These are phyloP conservation scores for Yponomeuta malinellus DNA, from an alignment of 2,888 invertebrate species.

Conservation along the genomic window DNA sequence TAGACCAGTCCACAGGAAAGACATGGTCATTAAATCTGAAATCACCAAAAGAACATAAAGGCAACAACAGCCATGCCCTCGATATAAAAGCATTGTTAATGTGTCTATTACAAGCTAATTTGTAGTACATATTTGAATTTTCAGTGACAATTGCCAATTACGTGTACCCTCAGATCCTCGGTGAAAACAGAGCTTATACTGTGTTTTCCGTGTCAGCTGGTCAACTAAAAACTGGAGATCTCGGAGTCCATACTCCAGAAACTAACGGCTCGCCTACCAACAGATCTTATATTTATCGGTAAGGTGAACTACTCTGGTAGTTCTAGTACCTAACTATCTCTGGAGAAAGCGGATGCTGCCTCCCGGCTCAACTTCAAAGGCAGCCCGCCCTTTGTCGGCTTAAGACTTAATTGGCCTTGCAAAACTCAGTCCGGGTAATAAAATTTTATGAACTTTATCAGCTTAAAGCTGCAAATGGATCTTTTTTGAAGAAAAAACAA, in stretches of 20 bases:
- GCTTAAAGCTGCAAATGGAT: constrained; percentile 28
- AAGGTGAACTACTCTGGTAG: background rate
- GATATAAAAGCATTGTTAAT: too few relatives aligned
- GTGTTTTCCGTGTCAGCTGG: too few relatives aligned
- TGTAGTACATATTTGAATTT: too few relatives aligned
- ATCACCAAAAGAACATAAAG: too few relatives aligned
- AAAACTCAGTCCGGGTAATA: constrained; percentile 34
- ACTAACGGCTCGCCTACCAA: background rate
- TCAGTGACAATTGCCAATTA: too few relatives aligned
- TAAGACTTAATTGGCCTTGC: constrained; percentile 54
- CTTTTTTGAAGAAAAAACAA: background rate
- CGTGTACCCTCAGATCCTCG: too few relatives aligned
- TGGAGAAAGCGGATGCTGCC: constrained; percentile 67
- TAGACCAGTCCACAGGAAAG: too few relatives aligned
- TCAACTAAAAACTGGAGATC: background rate
- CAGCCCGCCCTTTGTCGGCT: constrained; percentile 55
- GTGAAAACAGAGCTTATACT: too few relatives aligned
- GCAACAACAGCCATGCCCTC: too few relatives aligned
- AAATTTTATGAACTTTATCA: constrained; percentile 26
- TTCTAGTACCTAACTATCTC: background rate
- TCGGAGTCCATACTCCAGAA: background rate
- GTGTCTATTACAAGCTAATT: too few relatives aligned
- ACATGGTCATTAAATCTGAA: too few relatives aligned
- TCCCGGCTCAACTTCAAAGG: constrained; percentile 50
- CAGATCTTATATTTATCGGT: background rate